Evolutionary conservation across 2,888 invertebrate species (phyloP), one percentile per base, ranked within the genome.

Genomic region (Drosophila antonietae): DNA sequence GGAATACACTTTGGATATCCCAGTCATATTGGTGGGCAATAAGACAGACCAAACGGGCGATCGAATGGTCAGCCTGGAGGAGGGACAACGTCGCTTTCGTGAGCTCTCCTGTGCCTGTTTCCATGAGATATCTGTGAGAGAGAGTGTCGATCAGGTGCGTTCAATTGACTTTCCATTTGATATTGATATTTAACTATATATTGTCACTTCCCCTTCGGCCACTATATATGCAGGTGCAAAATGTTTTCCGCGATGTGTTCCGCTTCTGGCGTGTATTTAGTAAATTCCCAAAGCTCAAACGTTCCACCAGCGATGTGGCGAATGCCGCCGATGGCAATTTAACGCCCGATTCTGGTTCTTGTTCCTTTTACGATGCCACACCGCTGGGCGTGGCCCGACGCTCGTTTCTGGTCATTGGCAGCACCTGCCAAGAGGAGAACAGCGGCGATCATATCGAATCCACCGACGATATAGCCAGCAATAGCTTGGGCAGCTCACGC

Each of bases 81-180:
- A 97, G 84, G 97, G 97, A 1, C 95, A 95, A 89, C 94, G 95
- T 10, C 93, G 96, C 51, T 96, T 96, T 87, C 95, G 95, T 84
- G 96, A 97, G 91, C 95, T 97, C 70, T 96, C 96, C 68, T 97
- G 97, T 89, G 95, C 96, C 20, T 96, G 96, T 83, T 97, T 97
- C 88, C 96, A 97, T 91, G 97, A 97, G 93, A 96, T 97, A 71
- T 97, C 97, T 0, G 97, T 96, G 6, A 93, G 97, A 66, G 97
- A 97, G 92, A 96, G 96, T 90, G 95, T 96, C 59, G 97, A 97
- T 71, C 96, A 96, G 94, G 97, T 95, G 90, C 88, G 88, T 67
- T 1, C 14, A 8, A 20, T 59, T 10, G 6, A n/a, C 3, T 47
- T 47, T 15, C 28, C 9, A 1, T 15, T 28, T 2, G 2, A 1